Evolutionary conservation across 2,113 vertebrate species (phyloP), one percentile per base, ranked within the genome.

Genomic region (Numenius arquata): DNA sequence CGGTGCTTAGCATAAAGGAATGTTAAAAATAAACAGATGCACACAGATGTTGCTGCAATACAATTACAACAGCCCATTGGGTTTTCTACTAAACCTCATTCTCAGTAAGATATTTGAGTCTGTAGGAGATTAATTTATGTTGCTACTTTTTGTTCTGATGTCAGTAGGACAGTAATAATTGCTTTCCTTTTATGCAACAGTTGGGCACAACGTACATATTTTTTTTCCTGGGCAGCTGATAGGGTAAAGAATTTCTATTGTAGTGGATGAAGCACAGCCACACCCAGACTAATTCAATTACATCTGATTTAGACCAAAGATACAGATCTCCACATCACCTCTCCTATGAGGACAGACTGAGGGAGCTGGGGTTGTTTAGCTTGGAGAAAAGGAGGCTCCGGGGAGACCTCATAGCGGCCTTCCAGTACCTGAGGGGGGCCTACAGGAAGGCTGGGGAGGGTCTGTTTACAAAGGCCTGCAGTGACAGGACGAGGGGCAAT

Each of bases 251-350:
- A 14, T 72, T 82, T 88, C 79, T 41, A 63, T 30, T 30, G 17
- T 55, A 79, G 29, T 59, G 5, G 19, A 12, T 86, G 52, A 79
- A 86, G 52, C 7, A n/a, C 7, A 65, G 7, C 22, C 21, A 43
- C 10, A 45, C 5, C 3, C 36, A 56, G 29, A 70, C 7, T 48
- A 65, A 56, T 22, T 67, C 25, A 63, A 10, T 63, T 83, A 40
- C 15, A 55, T 55, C 38, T 70, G 23, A 52, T 66, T 81, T 56
- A 74, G 20, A 82, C 8, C 2, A 8, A 76, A 89, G 18, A 22
- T 23, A 34, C 0, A 0, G 3, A 40, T 66, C 27, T 90, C 50
- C 15, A 36, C 32, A 26, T 34, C 32, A n/a, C n/a, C n/a, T n/a
- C n/a, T n/a, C n/a, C n/a, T n/a, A n/a, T n/a, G n/a, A n/a, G n/a